Percentiles rank a stretch among this genome's conserved stretches.
Evolutionary conservation across 2,888 invertebrate genomes (phyloP).

Genomic region (Brachypalpus laphriformis): DNA sequence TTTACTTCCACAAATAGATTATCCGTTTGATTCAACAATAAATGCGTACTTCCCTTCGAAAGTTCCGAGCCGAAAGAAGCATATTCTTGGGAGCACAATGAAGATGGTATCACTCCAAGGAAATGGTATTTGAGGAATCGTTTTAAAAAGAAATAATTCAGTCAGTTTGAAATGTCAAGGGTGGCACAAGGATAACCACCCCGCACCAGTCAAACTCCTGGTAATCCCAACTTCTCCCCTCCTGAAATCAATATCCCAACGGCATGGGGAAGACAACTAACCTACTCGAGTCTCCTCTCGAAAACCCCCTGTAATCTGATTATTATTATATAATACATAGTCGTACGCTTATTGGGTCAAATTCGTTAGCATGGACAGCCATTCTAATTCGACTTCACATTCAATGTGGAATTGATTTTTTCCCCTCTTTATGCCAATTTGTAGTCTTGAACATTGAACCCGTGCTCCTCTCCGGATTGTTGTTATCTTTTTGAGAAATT

Average conservation of each 20-base stretch:
- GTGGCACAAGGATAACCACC: not conserved
- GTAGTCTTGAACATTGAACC: constrained; percentile 12
- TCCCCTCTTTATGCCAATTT: not conserved
- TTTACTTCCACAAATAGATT: too few species aligned
- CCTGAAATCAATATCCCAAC: not conserved
- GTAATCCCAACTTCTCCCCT: not conserved
- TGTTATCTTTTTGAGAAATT: constrained; percentile 23
- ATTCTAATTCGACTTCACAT: constrained; percentile 12
- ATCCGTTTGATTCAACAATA: too few species aligned
- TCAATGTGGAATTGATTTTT: constrained; percentile 27
- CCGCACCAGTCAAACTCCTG: not conserved
- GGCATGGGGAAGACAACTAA: not conserved
- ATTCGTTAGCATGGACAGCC: constrained; percentile 4
- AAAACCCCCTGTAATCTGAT: constrained; percentile 13
- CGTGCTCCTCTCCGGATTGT: not conserved
- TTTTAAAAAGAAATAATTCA: not conserved
- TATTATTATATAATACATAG: constrained; percentile 7
- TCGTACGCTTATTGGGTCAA: constrained; percentile 16
- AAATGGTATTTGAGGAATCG: too few species aligned
- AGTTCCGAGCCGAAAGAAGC: too few species aligned
- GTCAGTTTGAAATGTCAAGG: not conserved
- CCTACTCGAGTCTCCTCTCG: not conserved
- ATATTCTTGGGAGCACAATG: too few species aligned
- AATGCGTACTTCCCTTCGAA: too few species aligned
- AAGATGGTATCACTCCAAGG: too few species aligned